phyloP scores from a whole-genome alignment of 1,140 invertebrate species.

The Lepidurus arcticus region DNA sequence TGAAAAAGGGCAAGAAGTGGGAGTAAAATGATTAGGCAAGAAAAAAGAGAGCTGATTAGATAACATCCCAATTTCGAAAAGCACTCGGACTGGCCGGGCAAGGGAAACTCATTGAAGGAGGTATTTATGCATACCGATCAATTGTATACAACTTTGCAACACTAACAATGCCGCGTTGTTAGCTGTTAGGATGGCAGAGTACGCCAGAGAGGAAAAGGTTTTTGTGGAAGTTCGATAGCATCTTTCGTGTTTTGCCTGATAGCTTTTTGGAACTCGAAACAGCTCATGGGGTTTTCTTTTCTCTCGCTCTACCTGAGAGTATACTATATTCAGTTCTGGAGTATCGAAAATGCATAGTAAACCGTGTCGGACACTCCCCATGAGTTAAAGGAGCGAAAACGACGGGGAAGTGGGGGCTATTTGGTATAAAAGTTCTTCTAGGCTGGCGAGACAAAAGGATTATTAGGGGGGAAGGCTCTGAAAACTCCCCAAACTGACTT shows the following conservation, averaged over 20 bases:
- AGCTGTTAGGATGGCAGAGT: background rate
- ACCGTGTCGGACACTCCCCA: constrained; percentile 3
- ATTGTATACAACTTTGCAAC: constrained; percentile 13
- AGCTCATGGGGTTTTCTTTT: background rate
- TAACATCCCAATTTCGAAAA: background rate
- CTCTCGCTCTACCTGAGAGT: background rate
- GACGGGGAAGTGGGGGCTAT: background rate
- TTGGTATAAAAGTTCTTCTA: background rate
- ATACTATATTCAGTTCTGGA: background rate
- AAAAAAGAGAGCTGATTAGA: no score
- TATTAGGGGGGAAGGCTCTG: background rate
- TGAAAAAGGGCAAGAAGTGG: no score
- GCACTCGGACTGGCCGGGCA: background rate
- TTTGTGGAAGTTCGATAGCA: background rate
- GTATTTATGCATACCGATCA: constrained; percentile 10
- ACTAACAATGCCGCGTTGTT: constrained; percentile 7
- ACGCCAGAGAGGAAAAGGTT: background rate
- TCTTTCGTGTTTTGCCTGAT: constrained; percentile 8
- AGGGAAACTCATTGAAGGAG: background rate
- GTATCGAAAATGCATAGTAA: constrained; percentile 2
- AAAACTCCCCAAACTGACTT: background rate
- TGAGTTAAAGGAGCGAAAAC: background rate
- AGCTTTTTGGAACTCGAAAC: background rate
- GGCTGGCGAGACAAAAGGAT: background rate
- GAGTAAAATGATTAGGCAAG: no score